Evolutionary conservation across 2,888 invertebrate species (phyloP).

Genomic region (Octonoba sinensis): DNA sequence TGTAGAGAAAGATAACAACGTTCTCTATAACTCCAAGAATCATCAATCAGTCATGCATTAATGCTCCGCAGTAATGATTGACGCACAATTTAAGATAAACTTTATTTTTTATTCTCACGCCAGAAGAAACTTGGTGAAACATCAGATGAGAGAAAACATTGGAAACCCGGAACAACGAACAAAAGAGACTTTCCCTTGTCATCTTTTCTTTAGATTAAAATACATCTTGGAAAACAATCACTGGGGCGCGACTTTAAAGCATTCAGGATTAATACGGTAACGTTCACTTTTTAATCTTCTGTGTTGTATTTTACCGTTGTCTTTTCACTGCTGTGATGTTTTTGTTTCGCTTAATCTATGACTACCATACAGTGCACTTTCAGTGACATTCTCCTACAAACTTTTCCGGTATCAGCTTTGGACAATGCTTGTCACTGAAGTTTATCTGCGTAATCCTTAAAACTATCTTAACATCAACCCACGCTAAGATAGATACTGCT

Average conservation of each 20-base stretch:
- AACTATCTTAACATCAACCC: slow-evolving; percentile 2
- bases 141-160: not conserved
- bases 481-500: not conserved
- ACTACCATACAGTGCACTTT: not conserved
- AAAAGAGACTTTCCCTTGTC: not conserved
- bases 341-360: too few relatives aligned
- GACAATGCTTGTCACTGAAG: slow-evolving; percentile 6
- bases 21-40: not conserved
- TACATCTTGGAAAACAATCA: slow-evolving; percentile 11
- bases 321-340: not conserved
- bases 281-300: slow-evolving; percentile 10
- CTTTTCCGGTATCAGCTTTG: slow-evolving; percentile 1
- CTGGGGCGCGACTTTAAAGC: not conserved
- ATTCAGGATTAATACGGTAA: slow-evolving; percentile 7
- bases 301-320: not conserved
- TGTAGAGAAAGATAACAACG: not conserved
- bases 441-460: not conserved
- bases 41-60: slow-evolving; percentile 18
- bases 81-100: slow-evolving; percentile 2
- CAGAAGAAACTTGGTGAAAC: not conserved
- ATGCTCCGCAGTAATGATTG: slow-evolving; percentile 14
- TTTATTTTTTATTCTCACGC: not conserved
- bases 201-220: slow-evolving; percentile 1
- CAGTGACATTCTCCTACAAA: not conserved
- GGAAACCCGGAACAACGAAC: not conserved